phyloP scores from a whole-genome alignment of 2,113 vertebrate genomes.

The Calyptomena viridis region DNA sequence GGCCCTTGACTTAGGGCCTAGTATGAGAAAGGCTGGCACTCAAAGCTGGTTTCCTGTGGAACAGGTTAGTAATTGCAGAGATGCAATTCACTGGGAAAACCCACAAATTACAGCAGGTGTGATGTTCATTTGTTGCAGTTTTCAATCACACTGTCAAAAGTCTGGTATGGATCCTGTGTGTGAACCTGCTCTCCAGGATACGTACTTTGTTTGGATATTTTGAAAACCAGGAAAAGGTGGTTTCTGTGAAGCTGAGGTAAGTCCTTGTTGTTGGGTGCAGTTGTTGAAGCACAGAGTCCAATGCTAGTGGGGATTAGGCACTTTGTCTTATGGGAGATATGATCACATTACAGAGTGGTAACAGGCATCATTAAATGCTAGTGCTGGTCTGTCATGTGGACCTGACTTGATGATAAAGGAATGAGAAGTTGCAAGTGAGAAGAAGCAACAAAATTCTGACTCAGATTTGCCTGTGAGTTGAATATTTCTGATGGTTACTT shows the following conservation, averaged over 20 bases:
- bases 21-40: not conserved
- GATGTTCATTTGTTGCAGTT: slow-evolving; percentile 18
- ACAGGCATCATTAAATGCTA: not conserved
- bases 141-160: slow-evolving; percentile 23
- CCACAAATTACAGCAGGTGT: not conserved
- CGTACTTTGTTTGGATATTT: not conserved
- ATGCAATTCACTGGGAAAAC: not conserved
- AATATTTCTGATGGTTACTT: not conserved
- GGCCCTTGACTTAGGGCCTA: not conserved
- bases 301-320: not conserved
- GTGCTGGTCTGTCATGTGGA: not conserved
- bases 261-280: not conserved
- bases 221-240: not conserved
- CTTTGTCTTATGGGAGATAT: not conserved
- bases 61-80: not conserved
- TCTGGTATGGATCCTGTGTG: not conserved
- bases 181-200: not conserved
- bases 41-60: not conserved
- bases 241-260: slow-evolving; percentile 52
- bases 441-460: not conserved
- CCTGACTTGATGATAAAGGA: not conserved
- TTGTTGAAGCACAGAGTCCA: not conserved
- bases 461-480: not conserved
- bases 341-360: not conserved
- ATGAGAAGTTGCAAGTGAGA: not conserved